A percentile compares a stretch with the other conserved stretches of the same genome.
Evolutionary conservation across 1,140 invertebrate genomes (phyloP).

Genomic region (Heliothis subflexa): DNA sequence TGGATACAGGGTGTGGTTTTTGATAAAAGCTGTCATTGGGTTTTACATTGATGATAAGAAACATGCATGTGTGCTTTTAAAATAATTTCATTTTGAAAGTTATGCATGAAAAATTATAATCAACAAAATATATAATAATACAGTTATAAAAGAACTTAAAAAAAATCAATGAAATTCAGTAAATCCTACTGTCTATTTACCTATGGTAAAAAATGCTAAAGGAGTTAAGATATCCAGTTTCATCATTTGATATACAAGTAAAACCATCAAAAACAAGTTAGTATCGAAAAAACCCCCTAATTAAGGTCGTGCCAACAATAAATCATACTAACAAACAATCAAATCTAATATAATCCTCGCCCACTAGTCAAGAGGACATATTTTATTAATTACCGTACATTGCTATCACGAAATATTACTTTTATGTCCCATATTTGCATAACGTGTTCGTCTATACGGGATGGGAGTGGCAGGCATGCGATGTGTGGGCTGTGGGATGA

Average conservation of each 20-base stretch:
- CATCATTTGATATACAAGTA: not conserved
- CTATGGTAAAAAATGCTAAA: no score
- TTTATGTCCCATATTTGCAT: constrained; percentile 85
- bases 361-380: constrained; percentile 75
- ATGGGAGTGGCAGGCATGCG: constrained; percentile 74
- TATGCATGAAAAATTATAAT: no score
- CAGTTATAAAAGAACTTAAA: no score
- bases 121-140: no score
- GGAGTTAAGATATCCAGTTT: not conserved
- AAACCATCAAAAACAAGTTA: not conserved
- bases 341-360: constrained; percentile 73
- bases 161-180: no score
- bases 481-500: constrained; percentile 48
- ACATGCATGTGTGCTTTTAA: no score
- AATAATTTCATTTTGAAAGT: no score
- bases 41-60: not conserved
- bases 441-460: constrained; percentile 76
- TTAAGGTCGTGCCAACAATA: constrained; percentile 71
- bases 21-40: not conserved
- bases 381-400: constrained; percentile 80
- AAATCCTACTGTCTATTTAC: no score
- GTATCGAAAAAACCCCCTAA: constrained; percentile 54
- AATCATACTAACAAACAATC: constrained; percentile 73
- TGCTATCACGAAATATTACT: constrained; percentile 82
- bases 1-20: not conserved